These are phyloP conservation scores for Thamnophis elegans DNA, from an alignment of 2,797 vertebrate species.

Conservation along the genomic window DNA sequence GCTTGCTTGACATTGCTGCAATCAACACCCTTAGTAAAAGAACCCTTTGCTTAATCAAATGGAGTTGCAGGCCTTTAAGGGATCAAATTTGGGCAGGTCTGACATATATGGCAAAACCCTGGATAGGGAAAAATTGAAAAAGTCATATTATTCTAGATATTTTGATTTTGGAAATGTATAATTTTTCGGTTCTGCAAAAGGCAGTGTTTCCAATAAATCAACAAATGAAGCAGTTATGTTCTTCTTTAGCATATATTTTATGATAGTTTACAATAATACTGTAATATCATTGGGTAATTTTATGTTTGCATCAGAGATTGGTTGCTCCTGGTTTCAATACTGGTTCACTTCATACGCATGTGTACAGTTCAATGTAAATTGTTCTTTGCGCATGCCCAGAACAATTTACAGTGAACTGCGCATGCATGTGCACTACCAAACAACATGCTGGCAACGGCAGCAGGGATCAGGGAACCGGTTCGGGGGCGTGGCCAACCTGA, in stretches of 20 bases:
- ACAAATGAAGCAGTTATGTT: neutral
- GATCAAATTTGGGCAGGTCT: neutral
- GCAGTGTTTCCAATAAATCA: neutral
- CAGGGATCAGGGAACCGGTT: too few relatives aligned
- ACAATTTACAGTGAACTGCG: too few relatives aligned
- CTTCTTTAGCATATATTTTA: neutral
- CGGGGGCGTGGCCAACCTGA: too few relatives aligned
- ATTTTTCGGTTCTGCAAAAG: neutral
- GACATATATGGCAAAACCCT: neutral
- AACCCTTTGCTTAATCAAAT: neutral
- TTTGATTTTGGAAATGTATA: neutral
- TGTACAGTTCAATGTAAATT: too few relatives aligned
- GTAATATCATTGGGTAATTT: neutral
- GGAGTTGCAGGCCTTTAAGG: neutral
- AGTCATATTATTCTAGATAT: neutral
- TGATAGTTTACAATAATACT: neutral
- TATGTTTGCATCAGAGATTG: neutral
- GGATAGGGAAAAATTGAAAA: neutral
- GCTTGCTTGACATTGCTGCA: neutral
- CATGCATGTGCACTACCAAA: too few relatives aligned
- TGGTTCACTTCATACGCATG: too few relatives aligned
- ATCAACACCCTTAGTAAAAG: neutral
- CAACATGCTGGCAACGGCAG: too few relatives aligned
- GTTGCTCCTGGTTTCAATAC: too few relatives aligned
- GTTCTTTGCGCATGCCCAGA: too few relatives aligned